A percentile compares a stretch with the other conserved stretches of the same genome.
Evolutionary conservation across 2,113 vertebrate genomes (phyloP).

Genomic region (Piprites chloris): DNA sequence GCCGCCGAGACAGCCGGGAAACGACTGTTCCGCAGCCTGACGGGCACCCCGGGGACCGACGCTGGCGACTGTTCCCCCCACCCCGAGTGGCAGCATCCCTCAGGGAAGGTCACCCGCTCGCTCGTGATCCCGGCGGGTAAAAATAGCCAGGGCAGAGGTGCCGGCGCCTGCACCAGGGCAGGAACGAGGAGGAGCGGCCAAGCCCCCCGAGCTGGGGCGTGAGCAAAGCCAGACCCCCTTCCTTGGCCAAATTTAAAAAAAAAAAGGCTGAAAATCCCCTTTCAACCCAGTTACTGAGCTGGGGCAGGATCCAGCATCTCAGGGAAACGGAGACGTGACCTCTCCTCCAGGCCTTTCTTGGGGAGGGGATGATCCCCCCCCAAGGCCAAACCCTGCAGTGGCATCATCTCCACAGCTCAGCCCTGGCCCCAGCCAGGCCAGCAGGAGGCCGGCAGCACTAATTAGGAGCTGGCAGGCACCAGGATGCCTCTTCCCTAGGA

Average conservation of each 20-base stretch:
- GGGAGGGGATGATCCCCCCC: not conserved
- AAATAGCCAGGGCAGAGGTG: constrained; percentile 19
- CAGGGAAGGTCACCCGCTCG: not conserved
- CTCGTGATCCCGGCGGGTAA: not conserved
- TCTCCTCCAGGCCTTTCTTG: not conserved
- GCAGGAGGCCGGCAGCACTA: not conserved
- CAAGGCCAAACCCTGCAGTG: not conserved
- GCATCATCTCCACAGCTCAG: not conserved
- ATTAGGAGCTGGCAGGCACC: not conserved
- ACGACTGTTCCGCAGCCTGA: not conserved
- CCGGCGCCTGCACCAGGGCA: not conserved
- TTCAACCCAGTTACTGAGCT: not conserved
- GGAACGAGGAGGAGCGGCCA: not conserved
- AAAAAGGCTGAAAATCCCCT: not conserved
- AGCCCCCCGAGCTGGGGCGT: not conserved
- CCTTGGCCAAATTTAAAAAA: not conserved
- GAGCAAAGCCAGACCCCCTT: not conserved
- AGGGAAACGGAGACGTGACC: not conserved
- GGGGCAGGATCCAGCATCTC: not conserved
- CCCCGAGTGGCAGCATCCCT: not conserved
- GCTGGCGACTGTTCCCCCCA: not conserved
- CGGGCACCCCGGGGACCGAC: not conserved
- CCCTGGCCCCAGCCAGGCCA: not conserved
- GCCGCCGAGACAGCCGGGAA: not conserved
- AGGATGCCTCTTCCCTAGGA: not conserved